A percentile compares a stretch with the other conserved stretches of the same genome.
phyloP scores from a whole-genome alignment of 2,888 invertebrate species.

The Dromius quadrimaculatus region DNA sequence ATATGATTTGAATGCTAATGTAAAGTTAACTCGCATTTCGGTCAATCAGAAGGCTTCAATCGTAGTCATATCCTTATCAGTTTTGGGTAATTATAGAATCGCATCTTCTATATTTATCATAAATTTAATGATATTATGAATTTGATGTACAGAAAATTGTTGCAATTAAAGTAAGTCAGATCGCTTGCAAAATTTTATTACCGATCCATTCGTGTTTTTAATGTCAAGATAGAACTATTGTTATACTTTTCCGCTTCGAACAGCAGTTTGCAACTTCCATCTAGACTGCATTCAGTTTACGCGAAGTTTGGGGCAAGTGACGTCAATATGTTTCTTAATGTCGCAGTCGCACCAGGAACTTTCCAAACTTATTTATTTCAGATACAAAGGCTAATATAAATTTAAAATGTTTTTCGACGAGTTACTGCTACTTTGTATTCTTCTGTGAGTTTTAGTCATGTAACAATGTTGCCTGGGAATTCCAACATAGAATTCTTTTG shows the following conservation, averaged over 20 bases:
- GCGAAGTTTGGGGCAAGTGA: conserved; percentile 37
- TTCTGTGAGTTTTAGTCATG: conserved; percentile 43
- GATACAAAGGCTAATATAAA: conserved; percentile 52
- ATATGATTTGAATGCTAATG: no score
- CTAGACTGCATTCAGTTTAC: conserved; percentile 45
- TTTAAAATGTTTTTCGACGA: conserved; percentile 52
- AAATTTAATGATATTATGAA: background rate
- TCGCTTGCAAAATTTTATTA: conserved; percentile 28
- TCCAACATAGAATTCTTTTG: conserved; percentile 48
- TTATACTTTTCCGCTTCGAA: conserved; percentile 20
- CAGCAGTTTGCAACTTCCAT: conserved; percentile 45
- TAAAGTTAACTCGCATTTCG: no score
- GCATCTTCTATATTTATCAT: no score
- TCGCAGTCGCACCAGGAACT: conserved; percentile 42
- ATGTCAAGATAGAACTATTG: conserved; percentile 25
- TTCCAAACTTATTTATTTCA: conserved; percentile 51
- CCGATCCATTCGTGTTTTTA: conserved; percentile 9
- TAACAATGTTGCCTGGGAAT: conserved; percentile 47
- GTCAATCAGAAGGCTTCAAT: no score
- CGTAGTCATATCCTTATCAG: no score
- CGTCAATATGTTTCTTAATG: conserved; percentile 52
- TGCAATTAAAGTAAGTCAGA: background rate
- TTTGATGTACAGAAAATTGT: background rate
- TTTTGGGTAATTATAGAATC: no score
- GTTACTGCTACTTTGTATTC: conserved; percentile 52